A percentile compares a stretch with the other conserved stretches of the same genome.
Evolutionary conservation across 2,113 vertebrate species (phyloP).

Genomic region (Gorsachius goisagi): DNA sequence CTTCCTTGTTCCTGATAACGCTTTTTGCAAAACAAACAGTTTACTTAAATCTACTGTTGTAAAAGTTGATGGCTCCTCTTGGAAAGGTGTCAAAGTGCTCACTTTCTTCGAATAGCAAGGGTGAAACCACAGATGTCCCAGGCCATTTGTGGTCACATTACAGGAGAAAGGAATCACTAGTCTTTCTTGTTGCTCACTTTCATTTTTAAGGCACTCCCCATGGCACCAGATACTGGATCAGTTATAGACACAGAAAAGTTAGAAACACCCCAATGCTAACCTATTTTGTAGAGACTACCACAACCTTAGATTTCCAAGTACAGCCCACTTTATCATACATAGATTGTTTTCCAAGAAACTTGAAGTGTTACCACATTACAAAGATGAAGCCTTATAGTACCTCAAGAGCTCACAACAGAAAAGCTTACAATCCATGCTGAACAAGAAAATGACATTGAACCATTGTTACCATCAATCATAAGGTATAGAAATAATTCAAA

Average conservation of each 20-base stretch:
- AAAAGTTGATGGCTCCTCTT: background rate
- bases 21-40: background rate
- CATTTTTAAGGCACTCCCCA: background rate
- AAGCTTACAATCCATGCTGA: background rate
- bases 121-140: background rate
- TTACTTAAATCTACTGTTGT: background rate
- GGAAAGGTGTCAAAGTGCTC: background rate
- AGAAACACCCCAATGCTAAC: background rate
- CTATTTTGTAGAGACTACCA: background rate
- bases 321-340: background rate
- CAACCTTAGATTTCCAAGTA: background rate
- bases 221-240: background rate
- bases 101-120: background rate
- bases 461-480: background rate
- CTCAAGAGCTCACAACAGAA: background rate
- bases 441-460: background rate
- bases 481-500: background rate
- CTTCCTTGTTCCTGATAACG: background rate
- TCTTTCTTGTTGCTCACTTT: background rate
- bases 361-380: background rate
- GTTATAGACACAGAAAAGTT: background rate
- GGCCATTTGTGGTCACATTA: background rate
- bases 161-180: background rate
- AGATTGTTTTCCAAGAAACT: background rate
- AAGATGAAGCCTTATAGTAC: background rate